phyloP scores from a whole-genome alignment of 2,888 invertebrate genomes.

The Dryadula phaetusa region DNA sequence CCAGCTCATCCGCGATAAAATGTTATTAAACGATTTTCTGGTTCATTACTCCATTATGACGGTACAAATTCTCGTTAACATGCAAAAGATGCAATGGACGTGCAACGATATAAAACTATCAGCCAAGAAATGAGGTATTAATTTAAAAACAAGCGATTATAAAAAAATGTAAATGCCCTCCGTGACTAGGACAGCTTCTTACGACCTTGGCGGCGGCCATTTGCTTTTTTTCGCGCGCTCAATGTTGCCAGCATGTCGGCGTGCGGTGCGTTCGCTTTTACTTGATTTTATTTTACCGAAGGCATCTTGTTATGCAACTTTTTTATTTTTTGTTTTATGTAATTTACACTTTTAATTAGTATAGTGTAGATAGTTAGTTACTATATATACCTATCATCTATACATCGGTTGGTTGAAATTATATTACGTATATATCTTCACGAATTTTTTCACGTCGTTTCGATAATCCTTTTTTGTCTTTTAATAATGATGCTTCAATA shows the following conservation, averaged over 20 bases:
- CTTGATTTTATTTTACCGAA: constrained; percentile 67
- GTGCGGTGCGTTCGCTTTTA: constrained; percentile 67
- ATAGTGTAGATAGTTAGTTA: constrained; percentile 8
- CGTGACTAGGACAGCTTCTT: constrained; percentile 82
- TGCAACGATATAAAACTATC: constrained; percentile 43
- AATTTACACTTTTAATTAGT: constrained; percentile 33
- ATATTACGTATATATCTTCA: constrained; percentile 1
- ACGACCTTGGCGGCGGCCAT: constrained; percentile 80
- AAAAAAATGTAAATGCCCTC: constrained; percentile 80
- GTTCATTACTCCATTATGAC: constrained; percentile 48
- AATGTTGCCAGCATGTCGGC: constrained; percentile 79
- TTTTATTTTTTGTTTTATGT: constrained; percentile 50
- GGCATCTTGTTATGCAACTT: constrained; percentile 74
- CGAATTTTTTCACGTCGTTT: background rate
- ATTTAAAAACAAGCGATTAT: constrained; percentile 62
- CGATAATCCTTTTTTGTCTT: background rate
- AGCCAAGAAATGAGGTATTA: constrained; percentile 49
- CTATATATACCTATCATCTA: constrained; percentile 14
- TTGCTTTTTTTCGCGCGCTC: constrained; percentile 79
- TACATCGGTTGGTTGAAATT: background rate
- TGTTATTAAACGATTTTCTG: constrained; percentile 51
- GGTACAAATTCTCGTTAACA: constrained; percentile 42
- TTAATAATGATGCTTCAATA: no score
- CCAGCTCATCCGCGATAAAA: constrained; percentile 44
- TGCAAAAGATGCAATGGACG: constrained; percentile 48